Conservation (phyloP, 2,113 vertebrate genomes). For the Amblyopsis rosae region DNA sequence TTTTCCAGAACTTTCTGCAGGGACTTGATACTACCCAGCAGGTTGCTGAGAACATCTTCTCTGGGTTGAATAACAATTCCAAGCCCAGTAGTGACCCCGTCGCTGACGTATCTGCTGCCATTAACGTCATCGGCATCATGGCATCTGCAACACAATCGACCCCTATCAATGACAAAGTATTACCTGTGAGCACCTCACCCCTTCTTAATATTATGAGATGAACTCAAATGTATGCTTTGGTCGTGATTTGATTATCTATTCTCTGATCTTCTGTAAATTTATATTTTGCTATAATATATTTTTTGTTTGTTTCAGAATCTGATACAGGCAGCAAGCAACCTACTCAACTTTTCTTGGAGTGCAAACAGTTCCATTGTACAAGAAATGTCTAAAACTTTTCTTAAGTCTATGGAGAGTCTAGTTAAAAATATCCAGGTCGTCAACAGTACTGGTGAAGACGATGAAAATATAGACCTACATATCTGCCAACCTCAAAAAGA, state of each 20-base stretch:
- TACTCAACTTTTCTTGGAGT: slow-evolving; percentile 64
- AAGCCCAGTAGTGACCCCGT: rapidly evolving
- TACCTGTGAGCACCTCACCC: slow-evolving; percentile 55
- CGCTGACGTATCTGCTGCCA: slow-evolving; percentile 52
- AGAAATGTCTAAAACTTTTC: slow-evolving; percentile 67
- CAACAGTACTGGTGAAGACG: background rate
- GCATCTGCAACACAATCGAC: background rate
- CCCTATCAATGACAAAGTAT: background rate
- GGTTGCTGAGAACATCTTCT: slow-evolving; percentile 55
- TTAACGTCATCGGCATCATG: slow-evolving; percentile 58
- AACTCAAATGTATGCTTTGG: no score
- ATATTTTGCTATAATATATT: background rate
- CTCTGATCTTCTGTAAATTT: background rate
- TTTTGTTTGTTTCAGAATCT: slow-evolving; percentile 76
- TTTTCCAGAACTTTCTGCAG: slow-evolving; percentile 53
- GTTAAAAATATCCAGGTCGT: slow-evolving; percentile 74
- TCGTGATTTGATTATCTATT: background rate
- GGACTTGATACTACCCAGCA: slow-evolving; percentile 62
- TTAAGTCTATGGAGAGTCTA: slow-evolving; percentile 81
- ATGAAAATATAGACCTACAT: slow-evolving; percentile 48
- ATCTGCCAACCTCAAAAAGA: slow-evolving; percentile 37
- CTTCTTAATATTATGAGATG: background rate
- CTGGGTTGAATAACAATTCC: slow-evolving; percentile 52
- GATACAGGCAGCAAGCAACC: slow-evolving; percentile 68
- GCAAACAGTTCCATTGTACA: rapidly evolving